These are phyloP conservation scores for Caracal caracal DNA, from an alignment of 2,113 vertebrate species.

Conservation along the genomic window DNA sequence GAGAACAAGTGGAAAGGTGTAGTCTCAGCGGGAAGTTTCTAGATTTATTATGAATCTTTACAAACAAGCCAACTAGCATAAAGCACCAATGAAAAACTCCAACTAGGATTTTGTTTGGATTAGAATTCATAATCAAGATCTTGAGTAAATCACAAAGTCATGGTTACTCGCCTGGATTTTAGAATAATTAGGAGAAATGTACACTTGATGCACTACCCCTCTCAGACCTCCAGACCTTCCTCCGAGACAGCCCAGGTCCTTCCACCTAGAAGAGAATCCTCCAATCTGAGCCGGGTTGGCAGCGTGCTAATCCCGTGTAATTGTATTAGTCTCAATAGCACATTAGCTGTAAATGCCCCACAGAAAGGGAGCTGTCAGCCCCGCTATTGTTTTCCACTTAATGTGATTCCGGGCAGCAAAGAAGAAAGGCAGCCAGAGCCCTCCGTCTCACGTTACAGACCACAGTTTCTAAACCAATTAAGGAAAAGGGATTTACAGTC, in stretches of 20 bases:
- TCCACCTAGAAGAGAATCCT: slow-evolving; percentile 57
- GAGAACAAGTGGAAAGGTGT: slow-evolving; percentile 25
- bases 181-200: slow-evolving; percentile 19
- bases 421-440: slow-evolving; percentile 85
- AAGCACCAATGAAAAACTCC: background rate
- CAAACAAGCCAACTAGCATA: background rate
- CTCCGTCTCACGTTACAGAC: slow-evolving; percentile 86
- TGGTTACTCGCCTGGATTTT: slow-evolving; percentile 59
- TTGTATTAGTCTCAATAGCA: slow-evolving; percentile 89
- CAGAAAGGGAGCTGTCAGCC: slow-evolving; percentile 87
- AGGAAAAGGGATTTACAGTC: slow-evolving; percentile 89
- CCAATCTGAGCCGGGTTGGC: slow-evolving; percentile 84
- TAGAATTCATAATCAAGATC: background rate
- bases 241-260: slow-evolving; percentile 61
- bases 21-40: background rate
- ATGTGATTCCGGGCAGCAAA: slow-evolving; percentile 86
- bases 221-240: background rate
- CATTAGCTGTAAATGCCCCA: slow-evolving; percentile 88
- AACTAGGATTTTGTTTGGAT: slow-evolving; percentile 17
- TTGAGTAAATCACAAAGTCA: slow-evolving; percentile 2
- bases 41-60: background rate
- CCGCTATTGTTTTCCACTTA: slow-evolving; percentile 88
- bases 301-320: slow-evolving; percentile 87
- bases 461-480: slow-evolving; percentile 91
- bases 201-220: background rate